Evolutionary conservation across 1,140 invertebrate genomes (phyloP), one percentile per base, ranked within the genome.

Genomic region (Chironomus striatipennis): DNA sequence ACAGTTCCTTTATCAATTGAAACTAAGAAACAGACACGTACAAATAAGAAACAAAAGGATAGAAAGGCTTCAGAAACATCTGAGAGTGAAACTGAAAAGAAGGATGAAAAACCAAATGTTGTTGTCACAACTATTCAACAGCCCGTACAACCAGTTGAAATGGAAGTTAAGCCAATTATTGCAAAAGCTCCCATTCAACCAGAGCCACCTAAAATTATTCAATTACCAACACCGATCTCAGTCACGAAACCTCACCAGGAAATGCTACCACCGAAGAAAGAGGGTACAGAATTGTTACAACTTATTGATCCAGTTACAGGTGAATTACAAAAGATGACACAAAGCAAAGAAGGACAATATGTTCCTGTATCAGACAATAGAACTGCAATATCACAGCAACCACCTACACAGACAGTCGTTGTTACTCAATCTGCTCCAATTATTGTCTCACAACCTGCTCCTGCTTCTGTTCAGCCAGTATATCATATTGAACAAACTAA

Each of bases 261-360:
- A 8, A 64, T 21, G 7, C 8, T 34, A 7, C 21, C 15, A 15
- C 15, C 21, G 20, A 73, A 75, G 15, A 47, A 67, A 6, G 20
- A 15, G 7, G n/a, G 74, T 74, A 17, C 42, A 47, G 88, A 89
- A 77, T 87, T 88, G 1, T 88, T 85, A 78, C 86, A 84, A 12
- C 79, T 92, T 9, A 90, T 92, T 24, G 91, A 93, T 83, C 91
- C 91, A 0, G 90, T 91, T 0, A 93, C 90, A 1, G 92, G 91
- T 9, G 84, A 90, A 77, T 82, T 93, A 57, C 90, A 89, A 70
- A 88, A 87, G 0, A 89, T 90, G 85, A 80, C 79, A 0, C 88
- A 90, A 77, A 89, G 88, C 42, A 90, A 91, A 78, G 90, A 92
- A 78, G 90, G 89, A 17, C 87, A 87, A 73, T 90, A 90, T 78